phyloP scores from a whole-genome alignment of 2,888 invertebrate species.

The Catocala sponsa region DNA sequence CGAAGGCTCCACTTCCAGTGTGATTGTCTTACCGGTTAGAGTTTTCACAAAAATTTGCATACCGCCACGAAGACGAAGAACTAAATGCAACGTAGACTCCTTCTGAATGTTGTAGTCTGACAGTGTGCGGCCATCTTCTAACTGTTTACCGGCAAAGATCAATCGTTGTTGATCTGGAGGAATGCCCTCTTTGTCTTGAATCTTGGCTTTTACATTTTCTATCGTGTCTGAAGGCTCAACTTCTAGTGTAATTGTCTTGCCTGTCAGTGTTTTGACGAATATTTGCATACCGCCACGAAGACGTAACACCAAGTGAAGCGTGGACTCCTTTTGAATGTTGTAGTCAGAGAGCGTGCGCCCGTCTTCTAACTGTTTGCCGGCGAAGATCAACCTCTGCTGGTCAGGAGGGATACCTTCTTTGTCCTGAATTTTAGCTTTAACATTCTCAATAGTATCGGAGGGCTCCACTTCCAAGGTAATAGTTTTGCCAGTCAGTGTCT shows the following conservation, averaged over 20 bases:
- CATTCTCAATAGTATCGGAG: slow-evolving; percentile 35
- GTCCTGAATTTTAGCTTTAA: slow-evolving; percentile 43
- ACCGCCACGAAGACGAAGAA: too few relatives aligned
- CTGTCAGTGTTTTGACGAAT: slow-evolving; percentile 1
- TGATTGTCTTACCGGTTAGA: slow-evolving; percentile 41
- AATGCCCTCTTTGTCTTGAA: too few relatives aligned
- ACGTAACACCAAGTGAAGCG: slow-evolving; percentile 27
- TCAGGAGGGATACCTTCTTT: slow-evolving; percentile 43
- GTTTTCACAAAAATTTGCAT: slow-evolving; percentile 62
- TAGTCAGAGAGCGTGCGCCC: slow-evolving; percentile 33
- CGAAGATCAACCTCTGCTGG: slow-evolving; percentile 41
- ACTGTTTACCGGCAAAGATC: too few relatives aligned
- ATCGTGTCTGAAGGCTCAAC: too few relatives aligned
- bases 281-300: slow-evolving; percentile 36
- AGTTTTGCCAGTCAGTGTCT: slow-evolving; percentile 30
- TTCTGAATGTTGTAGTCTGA: too few relatives aligned
- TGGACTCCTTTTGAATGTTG: slow-evolving; percentile 41
- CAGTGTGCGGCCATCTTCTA: too few relatives aligned
- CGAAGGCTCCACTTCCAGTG: slow-evolving; percentile 38
- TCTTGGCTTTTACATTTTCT: too few relatives aligned
- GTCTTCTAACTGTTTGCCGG: slow-evolving; percentile 41
- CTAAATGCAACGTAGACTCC: too few relatives aligned
- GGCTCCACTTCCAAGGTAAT: too few relatives aligned
- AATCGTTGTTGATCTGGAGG: too few relatives aligned
- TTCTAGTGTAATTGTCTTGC: too few relatives aligned